Base-by-base conservation (phyloP, 2,113 vertebrate genomes). In the Argyrosomus japonicus region DNA sequence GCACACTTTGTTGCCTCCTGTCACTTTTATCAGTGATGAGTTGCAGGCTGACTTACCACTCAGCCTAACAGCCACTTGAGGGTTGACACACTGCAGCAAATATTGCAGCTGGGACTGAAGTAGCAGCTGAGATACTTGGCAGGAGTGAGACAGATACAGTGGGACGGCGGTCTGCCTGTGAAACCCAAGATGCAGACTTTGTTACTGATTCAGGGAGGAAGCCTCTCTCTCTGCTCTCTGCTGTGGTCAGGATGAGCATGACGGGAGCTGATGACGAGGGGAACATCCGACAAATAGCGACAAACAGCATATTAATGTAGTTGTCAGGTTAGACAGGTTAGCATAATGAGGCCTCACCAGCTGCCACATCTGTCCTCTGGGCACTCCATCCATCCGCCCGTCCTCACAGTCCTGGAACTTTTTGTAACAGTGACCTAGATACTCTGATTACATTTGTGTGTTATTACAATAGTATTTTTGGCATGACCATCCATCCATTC, bases 1-100 rank as follows among this genome's bases (percentile, higher is more conserved):
- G 36, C 27, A 25, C 13, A 36, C 25, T 50, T 40, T 71, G 61
- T 58, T 76, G 56, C 51, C 36, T 58, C 13, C 53, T 27, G 32
- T 71, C 21, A 23, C 13, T 40, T 32, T 13, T 11, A 51, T 36
- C 32, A 47, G 36, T 72, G 63, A 68, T 62, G 18, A 53, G 58
- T 23, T 80, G 58, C n/a, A 68, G 65, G 32, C 50, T 57, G 70
- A 63, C 60, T 65, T 53, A 77, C 60, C 29, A 53, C 68, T 73
- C 74, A 61, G 58, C 81, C 67, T 21, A 7, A 43, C 23, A 27
- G 64, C 18, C 40, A 19, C 48, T 62, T 45, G 13, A 62, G 36
- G 51, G 23, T 36, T 67, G 48, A 82, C 61, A 75, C 76, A 67
- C 36, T 86, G 83, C 78, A 86, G 84, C 68, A 77, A 54, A 77